Evolutionary conservation across 1,140 invertebrate genomes (phyloP).

Genomic region (Leptinotarsa undecemlineata): DNA sequence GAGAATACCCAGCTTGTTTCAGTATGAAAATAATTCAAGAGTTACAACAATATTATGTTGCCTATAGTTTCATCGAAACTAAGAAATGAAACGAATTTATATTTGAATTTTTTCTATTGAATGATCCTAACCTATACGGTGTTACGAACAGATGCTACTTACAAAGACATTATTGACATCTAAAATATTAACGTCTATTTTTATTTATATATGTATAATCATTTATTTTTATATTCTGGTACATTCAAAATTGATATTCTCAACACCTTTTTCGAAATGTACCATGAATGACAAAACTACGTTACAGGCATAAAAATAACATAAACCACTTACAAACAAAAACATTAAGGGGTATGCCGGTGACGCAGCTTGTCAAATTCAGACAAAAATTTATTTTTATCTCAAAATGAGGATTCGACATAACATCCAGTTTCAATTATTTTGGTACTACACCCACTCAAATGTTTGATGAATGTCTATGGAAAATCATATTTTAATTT

Average conservation of each 20-base stretch:
- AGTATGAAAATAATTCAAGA: too few species aligned
- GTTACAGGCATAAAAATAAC: constrained; percentile 16
- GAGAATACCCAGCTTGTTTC: too few species aligned
- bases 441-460: too few species aligned
- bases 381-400: neutral
- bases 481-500: too few species aligned
- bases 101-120: constrained; percentile 53
- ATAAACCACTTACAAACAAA: constrained; percentile 28
- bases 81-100: constrained; percentile 26
- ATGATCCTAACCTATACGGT: constrained; percentile 55
- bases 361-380: neutral
- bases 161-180: constrained; percentile 57
- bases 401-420: neutral
- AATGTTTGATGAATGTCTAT: too few species aligned
- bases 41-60: too few species aligned
- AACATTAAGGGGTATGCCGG: constrained; percentile 15
- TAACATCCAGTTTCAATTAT: neutral
- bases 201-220: constrained; percentile 57
- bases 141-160: constrained; percentile 57
- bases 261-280: constrained; percentile 35
- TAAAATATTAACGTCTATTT: constrained; percentile 55
- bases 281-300: neutral
- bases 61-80: neutral
- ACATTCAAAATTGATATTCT: constrained; percentile 40
- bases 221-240: constrained; percentile 51